Conservation (phyloP, 92 coral and sea anemone genomes). For the Zoanthus sociatus region DNA sequence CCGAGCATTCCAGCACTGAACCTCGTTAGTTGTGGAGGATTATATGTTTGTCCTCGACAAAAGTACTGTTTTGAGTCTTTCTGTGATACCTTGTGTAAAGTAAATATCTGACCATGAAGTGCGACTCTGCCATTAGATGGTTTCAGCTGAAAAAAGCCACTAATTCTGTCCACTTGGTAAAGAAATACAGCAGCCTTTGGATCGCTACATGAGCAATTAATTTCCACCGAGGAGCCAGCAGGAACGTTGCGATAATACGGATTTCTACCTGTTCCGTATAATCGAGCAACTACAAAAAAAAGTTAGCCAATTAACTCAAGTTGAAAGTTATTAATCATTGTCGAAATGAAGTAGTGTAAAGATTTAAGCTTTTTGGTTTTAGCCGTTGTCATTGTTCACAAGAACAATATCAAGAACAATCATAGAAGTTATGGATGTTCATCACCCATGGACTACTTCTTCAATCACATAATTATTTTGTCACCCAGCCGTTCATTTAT, state of each 20-base stretch:
- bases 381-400: no score
- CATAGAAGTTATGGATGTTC: no score
- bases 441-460: no score
- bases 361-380: no score
- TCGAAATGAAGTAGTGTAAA: no score
- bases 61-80: background rate
- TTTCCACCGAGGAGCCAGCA: slow-evolving; percentile 26
- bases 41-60: background rate
- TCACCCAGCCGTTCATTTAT: no score
- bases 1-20: slow-evolving; percentile 2
- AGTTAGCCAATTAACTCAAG: background rate
- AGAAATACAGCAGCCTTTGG: slow-evolving; percentile 10
- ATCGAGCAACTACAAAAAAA: background rate
- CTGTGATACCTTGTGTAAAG: slow-evolving; percentile 11
- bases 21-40: background rate
- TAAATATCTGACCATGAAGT: slow-evolving; percentile 37
- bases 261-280: slow-evolving; percentile 29
- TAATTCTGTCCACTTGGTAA: background rate
- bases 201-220: slow-evolving; percentile 5
- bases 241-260: background rate
- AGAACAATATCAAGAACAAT: no score
- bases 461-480: no score
- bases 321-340: background rate
- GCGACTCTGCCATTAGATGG: background rate
- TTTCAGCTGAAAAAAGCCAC: background rate